Conservation (phyloP, 2,113 vertebrate species). For the Eolophus roseicapilla region DNA sequence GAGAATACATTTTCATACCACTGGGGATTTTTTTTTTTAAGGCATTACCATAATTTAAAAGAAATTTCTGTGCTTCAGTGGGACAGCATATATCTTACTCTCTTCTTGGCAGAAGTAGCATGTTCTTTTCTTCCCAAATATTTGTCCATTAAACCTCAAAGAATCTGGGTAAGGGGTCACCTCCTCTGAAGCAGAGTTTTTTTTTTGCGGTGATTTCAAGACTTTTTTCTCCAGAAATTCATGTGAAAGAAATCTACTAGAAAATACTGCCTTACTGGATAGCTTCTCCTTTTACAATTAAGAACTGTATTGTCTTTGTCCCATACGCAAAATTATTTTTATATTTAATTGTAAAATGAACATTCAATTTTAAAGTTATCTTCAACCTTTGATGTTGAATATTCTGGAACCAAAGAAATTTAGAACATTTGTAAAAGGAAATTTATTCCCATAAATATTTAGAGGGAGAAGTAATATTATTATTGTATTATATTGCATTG, state of each 20-base stretch:
- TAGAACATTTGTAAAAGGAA: background rate
- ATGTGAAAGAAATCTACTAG: background rate
- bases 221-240: background rate
- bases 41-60: background rate
- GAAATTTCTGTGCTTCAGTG: background rate
- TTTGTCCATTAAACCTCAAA: background rate
- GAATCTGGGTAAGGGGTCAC: background rate
- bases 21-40: background rate
- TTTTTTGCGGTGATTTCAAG: background rate
- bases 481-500: background rate
- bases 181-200: background rate
- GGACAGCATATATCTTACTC: background rate
- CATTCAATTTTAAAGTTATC: background rate
- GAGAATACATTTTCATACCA: background rate
- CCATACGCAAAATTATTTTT: background rate
- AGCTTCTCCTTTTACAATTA: background rate
- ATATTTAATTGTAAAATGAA: background rate
- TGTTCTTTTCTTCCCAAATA: background rate
- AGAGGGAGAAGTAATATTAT: background rate
- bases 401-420: background rate
- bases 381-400: background rate
- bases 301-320: background rate
- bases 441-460: background rate
- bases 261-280: background rate
- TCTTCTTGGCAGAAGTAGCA: background rate